Percentiles rank a stretch among this genome's conserved stretches.
Evolutionary conservation across 2,113 vertebrate genomes (phyloP).

Genomic region (Lynx canadensis): DNA sequence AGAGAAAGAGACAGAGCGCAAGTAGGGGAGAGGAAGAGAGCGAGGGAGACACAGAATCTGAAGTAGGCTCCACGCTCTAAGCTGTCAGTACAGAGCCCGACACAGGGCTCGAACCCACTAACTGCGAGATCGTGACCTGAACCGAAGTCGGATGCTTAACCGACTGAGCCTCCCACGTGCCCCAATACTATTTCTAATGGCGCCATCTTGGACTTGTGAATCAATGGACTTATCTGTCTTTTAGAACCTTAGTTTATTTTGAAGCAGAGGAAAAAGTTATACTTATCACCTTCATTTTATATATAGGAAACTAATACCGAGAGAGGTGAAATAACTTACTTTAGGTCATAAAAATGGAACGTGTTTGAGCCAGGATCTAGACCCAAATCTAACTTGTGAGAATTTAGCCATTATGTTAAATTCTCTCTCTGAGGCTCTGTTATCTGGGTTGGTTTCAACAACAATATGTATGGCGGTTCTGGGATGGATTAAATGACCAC

Average conservation of each 20-base stretch:
- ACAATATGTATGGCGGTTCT: not conserved
- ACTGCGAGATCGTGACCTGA: too few species aligned
- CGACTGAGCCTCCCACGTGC: too few species aligned
- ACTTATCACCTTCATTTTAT: not conserved
- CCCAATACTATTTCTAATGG: not conserved
- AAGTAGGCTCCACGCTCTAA: too few species aligned
- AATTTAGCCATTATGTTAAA: not conserved
- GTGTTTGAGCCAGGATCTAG: not conserved
- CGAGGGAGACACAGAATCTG: too few species aligned
- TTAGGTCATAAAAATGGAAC: not conserved
- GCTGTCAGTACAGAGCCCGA: too few species aligned
- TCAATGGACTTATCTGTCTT: not conserved
- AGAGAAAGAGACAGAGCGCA: too few species aligned
- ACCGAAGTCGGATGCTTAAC: too few species aligned
- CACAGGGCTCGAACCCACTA: too few species aligned
- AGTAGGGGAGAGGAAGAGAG: too few species aligned
- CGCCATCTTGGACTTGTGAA: not conserved
- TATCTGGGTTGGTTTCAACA: constrained; percentile 17
- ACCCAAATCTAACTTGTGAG: not conserved
- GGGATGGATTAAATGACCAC: not conserved
- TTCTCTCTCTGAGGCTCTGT: not conserved
- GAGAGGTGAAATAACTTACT: not conserved
- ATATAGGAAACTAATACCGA: not conserved
- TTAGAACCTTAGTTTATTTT: not conserved
- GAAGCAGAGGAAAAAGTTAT: not conserved